These are phyloP conservation scores for Vireo griseus DNA, from an alignment of 2,797 vertebrate genomes.

Conservation along the genomic window DNA sequence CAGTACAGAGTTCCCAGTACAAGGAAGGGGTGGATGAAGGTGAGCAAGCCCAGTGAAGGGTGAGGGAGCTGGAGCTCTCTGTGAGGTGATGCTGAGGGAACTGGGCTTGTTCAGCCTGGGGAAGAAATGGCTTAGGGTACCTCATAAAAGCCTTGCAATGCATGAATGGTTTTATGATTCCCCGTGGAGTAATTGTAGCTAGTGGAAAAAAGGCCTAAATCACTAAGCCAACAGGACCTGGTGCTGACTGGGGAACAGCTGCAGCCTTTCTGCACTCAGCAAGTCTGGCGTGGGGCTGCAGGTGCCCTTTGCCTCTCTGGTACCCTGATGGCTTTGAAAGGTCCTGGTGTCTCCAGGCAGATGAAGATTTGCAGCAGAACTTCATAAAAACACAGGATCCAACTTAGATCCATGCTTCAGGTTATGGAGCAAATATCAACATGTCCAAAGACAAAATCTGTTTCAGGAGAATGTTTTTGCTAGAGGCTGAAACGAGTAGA, in stretches of 20 bases:
- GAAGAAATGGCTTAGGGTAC: not conserved
- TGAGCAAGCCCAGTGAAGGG: not conserved
- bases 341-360: not conserved
- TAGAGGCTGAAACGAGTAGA: not conserved
- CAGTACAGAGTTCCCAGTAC: not conserved
- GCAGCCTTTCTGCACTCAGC: not conserved
- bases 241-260: not conserved
- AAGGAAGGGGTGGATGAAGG: not conserved
- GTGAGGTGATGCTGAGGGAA: not conserved
- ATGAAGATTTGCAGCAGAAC: not conserved
- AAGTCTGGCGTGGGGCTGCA: accelerated
- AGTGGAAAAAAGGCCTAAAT: not conserved
- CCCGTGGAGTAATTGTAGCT: not conserved
- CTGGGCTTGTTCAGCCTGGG: not conserved
- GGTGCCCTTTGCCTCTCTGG: not conserved
- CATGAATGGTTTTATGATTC: not conserved
- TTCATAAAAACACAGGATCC: not conserved
- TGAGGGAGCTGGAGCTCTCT: not conserved
- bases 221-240: not conserved
- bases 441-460: not conserved
- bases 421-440: not conserved
- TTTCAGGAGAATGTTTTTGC: not conserved
- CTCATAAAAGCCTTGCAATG: not conserved
- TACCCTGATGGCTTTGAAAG: not conserved
- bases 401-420: not conserved